Evolutionary conservation across 2,113 vertebrate genomes (phyloP), one percentile per base, ranked within the genome.

Genomic region (Acinonyx jubatus): DNA sequence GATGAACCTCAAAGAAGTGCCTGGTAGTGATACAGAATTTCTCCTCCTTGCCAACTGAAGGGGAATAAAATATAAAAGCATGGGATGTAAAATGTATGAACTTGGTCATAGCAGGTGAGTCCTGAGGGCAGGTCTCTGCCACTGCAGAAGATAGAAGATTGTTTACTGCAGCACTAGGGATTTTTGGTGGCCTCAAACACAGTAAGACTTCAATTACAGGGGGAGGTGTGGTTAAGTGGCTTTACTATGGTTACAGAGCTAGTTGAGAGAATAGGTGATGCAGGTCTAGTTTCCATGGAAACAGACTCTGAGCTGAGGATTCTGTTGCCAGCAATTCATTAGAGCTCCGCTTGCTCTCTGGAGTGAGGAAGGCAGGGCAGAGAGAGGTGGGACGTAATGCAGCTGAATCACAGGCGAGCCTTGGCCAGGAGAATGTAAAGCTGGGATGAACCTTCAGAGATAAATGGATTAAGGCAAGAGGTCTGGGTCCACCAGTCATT

Each of bases 231-330:
- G 52, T 87, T 90, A 97, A 97, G 71, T 79, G 94, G 82, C 74
- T 95, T 96, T 84, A 94, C 84, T 96, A 82, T 96, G 86, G 91
- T 97, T 97, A 95, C 94, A 85, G 89, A 78, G 36, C 79, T 82
- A 91, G 88, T 71, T 94, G 95, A 93, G 61, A 97, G 52, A 50
- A 89, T 88, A 94, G 63, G 73, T 96, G 94, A 97, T 88, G 91
- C 84, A 88, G 91, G 90, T 85, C 87, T 93, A 74, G 94, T 98
- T 97, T 93, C 95, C 96, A 65, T 92, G 96, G 98, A 93, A 97
- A 98, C 95, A 81, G 84, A 90, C 63, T 91, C 89, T 50, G 74
- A 96, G 81, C 92, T 84, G 71, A 90, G 92, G 76, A 95, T 94
- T 76, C 94, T 97, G n/a, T 91, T 84, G 88, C 92, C 23, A 41